phyloP scores from a whole-genome alignment of 2,113 vertebrate species.

The Megatriorchis doriae region DNA sequence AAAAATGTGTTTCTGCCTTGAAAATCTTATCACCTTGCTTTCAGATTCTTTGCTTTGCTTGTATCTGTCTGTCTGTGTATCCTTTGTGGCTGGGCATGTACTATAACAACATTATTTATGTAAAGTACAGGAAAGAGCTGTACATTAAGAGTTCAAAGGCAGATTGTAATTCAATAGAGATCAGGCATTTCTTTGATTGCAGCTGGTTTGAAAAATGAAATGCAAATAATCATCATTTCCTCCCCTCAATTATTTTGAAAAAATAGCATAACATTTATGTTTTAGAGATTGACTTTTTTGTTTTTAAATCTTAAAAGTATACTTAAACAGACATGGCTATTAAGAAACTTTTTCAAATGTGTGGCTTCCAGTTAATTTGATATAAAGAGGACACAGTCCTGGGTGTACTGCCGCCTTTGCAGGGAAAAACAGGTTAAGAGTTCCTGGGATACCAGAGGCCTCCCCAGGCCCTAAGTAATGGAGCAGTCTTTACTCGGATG shows the following conservation, averaged over 20 bases:
- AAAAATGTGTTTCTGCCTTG: slow-evolving; percentile 39
- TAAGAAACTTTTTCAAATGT: background rate
- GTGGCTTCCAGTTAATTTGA: background rate
- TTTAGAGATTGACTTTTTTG: background rate
- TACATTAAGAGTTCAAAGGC: slow-evolving; percentile 22
- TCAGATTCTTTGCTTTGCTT: slow-evolving; percentile 39
- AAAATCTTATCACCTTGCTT: slow-evolving; percentile 42
- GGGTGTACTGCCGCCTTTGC: background rate
- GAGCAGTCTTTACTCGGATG: background rate
- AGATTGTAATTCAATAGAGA: slow-evolving; percentile 20
- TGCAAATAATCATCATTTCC: background rate
- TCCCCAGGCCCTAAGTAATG: background rate
- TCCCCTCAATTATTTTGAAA: background rate
- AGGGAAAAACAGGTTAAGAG: background rate
- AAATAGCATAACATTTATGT: background rate
- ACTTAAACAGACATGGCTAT: background rate
- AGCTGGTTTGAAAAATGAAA: background rate
- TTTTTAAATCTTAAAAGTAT: background rate
- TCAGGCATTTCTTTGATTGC: background rate
- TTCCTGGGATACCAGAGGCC: background rate
- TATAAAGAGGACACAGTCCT: background rate
- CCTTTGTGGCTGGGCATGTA: slow-evolving; percentile 17
- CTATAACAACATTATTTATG: slow-evolving; percentile 24
- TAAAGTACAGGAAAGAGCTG: slow-evolving; percentile 25
- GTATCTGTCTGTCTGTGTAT: background rate